Evolutionary conservation across 2,113 vertebrate genomes (phyloP).

Genomic region (Brachionichthys hirsutus): DNA sequence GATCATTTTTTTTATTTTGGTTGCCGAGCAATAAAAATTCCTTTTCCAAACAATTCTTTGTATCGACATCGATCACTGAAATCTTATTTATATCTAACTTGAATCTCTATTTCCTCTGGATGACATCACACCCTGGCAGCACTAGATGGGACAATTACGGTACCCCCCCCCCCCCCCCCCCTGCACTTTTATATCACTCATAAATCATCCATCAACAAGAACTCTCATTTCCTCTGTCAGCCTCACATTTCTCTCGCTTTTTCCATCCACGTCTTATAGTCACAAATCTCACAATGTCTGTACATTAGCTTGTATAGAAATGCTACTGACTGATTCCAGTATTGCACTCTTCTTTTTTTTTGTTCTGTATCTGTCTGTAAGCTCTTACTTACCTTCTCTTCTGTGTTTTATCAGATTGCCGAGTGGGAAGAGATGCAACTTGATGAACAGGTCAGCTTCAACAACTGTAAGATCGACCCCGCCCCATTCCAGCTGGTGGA

Average conservation of each 20-base stretch:
- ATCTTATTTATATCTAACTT: background rate
- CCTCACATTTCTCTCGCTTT: slow-evolving; percentile 38
- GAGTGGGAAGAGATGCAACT: slow-evolving; percentile 94
- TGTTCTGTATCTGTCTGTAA: background rate
- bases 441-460: slow-evolving; percentile 90
- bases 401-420: slow-evolving; percentile 76
- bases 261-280: background rate
- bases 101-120: background rate
- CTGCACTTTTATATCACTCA: slow-evolving; percentile 66
- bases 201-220: slow-evolving; percentile 71
- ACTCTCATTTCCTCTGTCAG: slow-evolving; percentile 68
- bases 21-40: too few relatives aligned
- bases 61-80: too few relatives aligned
- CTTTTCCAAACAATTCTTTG: too few relatives aligned
- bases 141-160: slow-evolving; percentile 26
- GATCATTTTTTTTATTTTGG: too few relatives aligned
- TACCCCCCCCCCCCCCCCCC: too few relatives aligned
- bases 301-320: background rate
- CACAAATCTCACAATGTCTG: too few relatives aligned
- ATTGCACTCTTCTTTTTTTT: too few relatives aligned
- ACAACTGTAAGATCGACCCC: slow-evolving; percentile 91
- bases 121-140: slow-evolving; percentile 26
- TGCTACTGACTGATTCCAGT: too few relatives aligned
- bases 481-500: slow-evolving; percentile 96
- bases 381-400: background rate